phyloP scores from a whole-genome alignment of 2,797 vertebrate genomes.

The Lateolabrax maculatus region DNA sequence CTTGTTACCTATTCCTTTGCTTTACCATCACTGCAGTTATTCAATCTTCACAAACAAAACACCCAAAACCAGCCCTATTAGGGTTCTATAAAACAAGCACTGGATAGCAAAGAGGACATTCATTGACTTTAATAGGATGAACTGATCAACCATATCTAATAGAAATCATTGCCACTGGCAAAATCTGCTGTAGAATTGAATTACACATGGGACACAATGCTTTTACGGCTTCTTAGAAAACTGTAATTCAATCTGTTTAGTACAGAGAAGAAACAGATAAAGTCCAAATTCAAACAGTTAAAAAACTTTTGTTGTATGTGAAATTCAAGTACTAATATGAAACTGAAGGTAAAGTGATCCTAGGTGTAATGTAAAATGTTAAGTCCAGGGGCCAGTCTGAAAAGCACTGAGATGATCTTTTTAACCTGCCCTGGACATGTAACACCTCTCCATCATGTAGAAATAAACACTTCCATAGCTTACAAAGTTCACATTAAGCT shows the following conservation, averaged over 20 bases:
- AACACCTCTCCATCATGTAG: neutral
- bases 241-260: slow-evolving; percentile 87
- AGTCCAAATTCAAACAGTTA: slow-evolving; percentile 81
- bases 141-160: slow-evolving; percentile 91
- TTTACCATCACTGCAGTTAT: slow-evolving; percentile 82
- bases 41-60: slow-evolving; percentile 85
- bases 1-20: slow-evolving; percentile 76
- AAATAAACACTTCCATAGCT: neutral
- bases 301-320: slow-evolving; percentile 68
- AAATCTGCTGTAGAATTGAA: slow-evolving; percentile 86
- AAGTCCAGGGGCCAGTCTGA: neutral
- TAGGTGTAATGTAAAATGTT: neutral
- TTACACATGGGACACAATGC: slow-evolving; percentile 89
- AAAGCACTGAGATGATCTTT: neutral
- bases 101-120: slow-evolving; percentile 88
- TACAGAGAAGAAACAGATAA: slow-evolving; percentile 88
- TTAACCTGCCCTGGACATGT: neutral
- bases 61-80: slow-evolving; percentile 85
- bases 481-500: neutral
- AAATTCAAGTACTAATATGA: slow-evolving; percentile 47
- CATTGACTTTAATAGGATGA: slow-evolving; percentile 91
- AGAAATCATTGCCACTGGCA: slow-evolving; percentile 89
- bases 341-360: slow-evolving; percentile 30
- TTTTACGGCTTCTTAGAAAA: slow-evolving; percentile 92
- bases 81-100: slow-evolving; percentile 88